Evolutionary conservation across 2,797 vertebrate genomes (phyloP).

Genomic region (Hypotaenidia okinawae): DNA sequence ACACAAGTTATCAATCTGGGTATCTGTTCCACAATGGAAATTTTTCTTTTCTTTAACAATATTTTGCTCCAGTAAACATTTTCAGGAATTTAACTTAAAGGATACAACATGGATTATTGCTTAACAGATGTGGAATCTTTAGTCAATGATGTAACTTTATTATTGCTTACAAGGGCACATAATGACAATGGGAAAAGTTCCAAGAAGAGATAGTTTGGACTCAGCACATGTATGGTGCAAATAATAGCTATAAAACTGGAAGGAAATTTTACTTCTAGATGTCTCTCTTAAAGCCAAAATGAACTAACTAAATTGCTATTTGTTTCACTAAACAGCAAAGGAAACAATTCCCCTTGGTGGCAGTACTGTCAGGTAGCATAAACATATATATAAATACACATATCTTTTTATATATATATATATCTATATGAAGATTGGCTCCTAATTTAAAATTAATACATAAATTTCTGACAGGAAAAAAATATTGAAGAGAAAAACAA

Average conservation of each 20-base stretch:
- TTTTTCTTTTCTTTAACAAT: background rate
- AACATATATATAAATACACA: background rate
- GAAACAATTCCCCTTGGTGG: background rate
- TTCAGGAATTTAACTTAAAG: background rate
- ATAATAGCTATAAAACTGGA: background rate
- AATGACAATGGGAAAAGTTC: background rate
- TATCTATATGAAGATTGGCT: background rate
- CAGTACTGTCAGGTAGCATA: background rate
- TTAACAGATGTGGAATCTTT: background rate
- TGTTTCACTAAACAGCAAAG: background rate
- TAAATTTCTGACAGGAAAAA: background rate
- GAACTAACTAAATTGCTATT: background rate
- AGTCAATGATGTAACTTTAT: background rate
- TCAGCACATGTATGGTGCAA: accelerated
- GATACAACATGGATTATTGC: background rate
- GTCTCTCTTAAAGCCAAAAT: background rate
- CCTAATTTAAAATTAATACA: background rate
- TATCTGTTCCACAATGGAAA: background rate
- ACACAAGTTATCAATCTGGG: background rate
- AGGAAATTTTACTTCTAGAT: background rate
- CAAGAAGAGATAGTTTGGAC: background rate
- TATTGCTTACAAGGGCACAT: background rate
- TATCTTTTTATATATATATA: too few relatives aligned
- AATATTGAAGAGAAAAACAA: background rate
- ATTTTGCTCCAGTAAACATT: background rate